These are phyloP conservation scores for Anastrepha ludens DNA, from an alignment of 1,140 invertebrate genomes.

Conservation along the genomic window DNA sequence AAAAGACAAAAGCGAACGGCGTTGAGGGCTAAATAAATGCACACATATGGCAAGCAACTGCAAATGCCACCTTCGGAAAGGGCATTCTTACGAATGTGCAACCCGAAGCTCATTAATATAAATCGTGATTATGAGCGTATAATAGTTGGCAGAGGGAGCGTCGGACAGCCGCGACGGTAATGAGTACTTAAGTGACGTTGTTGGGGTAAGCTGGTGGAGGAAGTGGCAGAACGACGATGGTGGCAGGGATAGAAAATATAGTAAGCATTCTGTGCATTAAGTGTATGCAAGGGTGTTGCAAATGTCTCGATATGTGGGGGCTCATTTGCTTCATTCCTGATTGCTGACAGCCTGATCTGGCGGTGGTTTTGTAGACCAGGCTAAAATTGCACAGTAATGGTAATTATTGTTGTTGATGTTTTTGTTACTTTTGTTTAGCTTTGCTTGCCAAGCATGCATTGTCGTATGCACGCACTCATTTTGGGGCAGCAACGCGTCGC, in stretches of 20 bases:
- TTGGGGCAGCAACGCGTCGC: not conserved
- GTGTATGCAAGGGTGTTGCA: not conserved
- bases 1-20: not conserved
- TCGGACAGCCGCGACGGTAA: constrained; percentile 21
- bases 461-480: not conserved
- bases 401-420: constrained; percentile 57
- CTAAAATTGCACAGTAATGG: constrained; percentile 57
- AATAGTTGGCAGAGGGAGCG: not conserved
- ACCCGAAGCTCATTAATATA: constrained; percentile 59
- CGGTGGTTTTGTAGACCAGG: constrained; percentile 26
- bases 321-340: not conserved
- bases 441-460: not conserved
- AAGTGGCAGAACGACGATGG: not conserved
- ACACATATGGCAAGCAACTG: not conserved
- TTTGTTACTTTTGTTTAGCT: constrained; percentile 14
- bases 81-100: constrained; percentile 34
- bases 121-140: constrained; percentile 59
- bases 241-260: constrained; percentile 5
- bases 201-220: not conserved
- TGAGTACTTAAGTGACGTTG: constrained; percentile 28
- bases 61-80: not conserved
- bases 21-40: not conserved
- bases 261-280: not conserved
- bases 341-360: not conserved
- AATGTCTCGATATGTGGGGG: not conserved